Base-by-base conservation (phyloP, 2,797 vertebrate genomes). In the Ctenosaura bakeri region DNA sequence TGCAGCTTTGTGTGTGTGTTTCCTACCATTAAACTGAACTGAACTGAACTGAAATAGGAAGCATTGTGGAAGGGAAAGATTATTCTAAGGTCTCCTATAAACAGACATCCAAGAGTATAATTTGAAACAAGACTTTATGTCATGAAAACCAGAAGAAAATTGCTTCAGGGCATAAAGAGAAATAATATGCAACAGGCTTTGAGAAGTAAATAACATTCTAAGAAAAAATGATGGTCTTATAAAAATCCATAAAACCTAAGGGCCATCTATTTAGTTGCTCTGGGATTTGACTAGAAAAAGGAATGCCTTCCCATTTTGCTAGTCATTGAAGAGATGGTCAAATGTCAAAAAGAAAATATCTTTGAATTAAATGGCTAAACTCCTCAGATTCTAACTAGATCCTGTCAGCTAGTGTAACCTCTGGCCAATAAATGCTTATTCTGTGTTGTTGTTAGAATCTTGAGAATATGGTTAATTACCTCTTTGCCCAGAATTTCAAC, bases 121-220 rank as follows among this genome's bases (percentile, higher is more conserved):
- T 84, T 84, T 76, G 46, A 80, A 46, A 71, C 13, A 59, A 86
- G 14, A 71, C 12, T 56, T 59, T 56, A 69, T 66, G 29, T n/a
- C 2, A 14, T 32, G 35, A 59, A 86, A 42, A 87, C 12, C 26
- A 74, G 56, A 62, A 35, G 35, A 64, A 62, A 35, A 66, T 29
- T 24, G 46, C 42, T 24, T 54, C 14, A 32, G 56, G 69, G 66
- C 69, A 74, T 14, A 42, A 62, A 77, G 50, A 6, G 9, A 29
- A 79, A 26, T 52, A 69, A 82, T 66, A 26, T 29, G 42, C 42
- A 90, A 22, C 6, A 74, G 38, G 7, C 42, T 6, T 5, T 29
- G 22, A 69, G 54, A 83, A 38, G 3, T 32, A 64, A 86, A 42
- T 32, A 90, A 64, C n/a, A n/a, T 59, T 76, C n/a, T 87, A 87